These are phyloP conservation scores for Sebastes minor DNA, from an alignment of 2,797 vertebrate genomes.

Conservation along the genomic window DNA sequence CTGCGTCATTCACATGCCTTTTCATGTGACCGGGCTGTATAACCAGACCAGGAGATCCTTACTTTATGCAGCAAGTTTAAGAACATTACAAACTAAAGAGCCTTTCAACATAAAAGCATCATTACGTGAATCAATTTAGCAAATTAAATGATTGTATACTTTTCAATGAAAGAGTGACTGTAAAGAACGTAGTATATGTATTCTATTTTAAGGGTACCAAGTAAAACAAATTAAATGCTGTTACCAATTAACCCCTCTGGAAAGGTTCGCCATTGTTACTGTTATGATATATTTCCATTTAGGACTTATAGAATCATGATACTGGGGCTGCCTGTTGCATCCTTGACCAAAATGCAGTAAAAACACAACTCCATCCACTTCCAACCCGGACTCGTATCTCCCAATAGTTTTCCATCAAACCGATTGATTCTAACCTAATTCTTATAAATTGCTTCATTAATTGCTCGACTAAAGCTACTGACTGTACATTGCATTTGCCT, in stretches of 20 bases:
- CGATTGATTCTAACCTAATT: slow-evolving; percentile 29
- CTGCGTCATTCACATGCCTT: too few species aligned
- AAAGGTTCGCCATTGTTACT: neutral
- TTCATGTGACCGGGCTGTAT: too few species aligned
- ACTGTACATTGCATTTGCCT: slow-evolving; percentile 24
- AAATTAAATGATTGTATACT: neutral
- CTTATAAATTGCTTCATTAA: slow-evolving; percentile 34
- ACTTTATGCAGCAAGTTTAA: too few species aligned
- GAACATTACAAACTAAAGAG: neutral
- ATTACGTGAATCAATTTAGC: neutral
- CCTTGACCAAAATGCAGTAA: neutral
- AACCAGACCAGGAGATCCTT: neutral
- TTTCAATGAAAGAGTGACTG: neutral
- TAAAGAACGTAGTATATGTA: neutral
- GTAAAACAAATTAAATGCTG: neutral
- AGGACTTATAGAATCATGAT: neutral
- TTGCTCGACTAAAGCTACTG: slow-evolving; percentile 15
- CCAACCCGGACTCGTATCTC: slow-evolving; percentile 6
- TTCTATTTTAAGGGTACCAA: neutral
- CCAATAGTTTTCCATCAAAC: slow-evolving; percentile 22
- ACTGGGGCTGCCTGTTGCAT: neutral
- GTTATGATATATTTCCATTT: neutral
- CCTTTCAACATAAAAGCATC: neutral
- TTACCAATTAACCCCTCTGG: neutral
- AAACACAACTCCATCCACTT: slow-evolving; percentile 1